Evolutionary conservation across 2,888 invertebrate genomes (phyloP).

Genomic region (Archips crataeganus): DNA sequence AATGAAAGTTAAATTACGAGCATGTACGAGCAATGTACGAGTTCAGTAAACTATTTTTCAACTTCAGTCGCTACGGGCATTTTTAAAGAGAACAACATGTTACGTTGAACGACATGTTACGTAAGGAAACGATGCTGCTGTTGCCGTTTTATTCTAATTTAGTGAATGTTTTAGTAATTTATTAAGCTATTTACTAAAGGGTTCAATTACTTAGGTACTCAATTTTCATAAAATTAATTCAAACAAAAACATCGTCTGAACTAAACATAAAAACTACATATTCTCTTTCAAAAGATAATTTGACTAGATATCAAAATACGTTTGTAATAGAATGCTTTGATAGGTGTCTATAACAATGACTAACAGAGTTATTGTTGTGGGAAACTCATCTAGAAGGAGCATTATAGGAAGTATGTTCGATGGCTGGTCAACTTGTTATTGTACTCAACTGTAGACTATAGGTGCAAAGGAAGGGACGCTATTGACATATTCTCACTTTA

Average conservation of each 20-base stretch:
- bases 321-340: slow-evolving; percentile 24
- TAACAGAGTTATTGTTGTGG: slow-evolving; percentile 38
- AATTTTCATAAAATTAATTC: not conserved
- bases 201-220: not conserved
- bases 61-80: not conserved
- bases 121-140: not conserved
- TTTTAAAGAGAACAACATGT: not conserved
- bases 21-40: not conserved
- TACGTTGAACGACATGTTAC: not conserved
- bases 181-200: too few species aligned
- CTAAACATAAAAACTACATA: not conserved
- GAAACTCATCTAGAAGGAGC: slow-evolving; percentile 28
- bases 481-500: not conserved
- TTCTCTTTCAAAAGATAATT: not conserved
- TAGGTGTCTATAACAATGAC: slow-evolving; percentile 36
- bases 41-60: not conserved
- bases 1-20: not conserved
- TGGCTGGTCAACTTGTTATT: slow-evolving; percentile 13
- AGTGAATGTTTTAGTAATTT: too few species aligned
- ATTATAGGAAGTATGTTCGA: slow-evolving; percentile 28
- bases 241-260: not conserved
- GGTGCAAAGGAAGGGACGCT: slow-evolving; percentile 1
- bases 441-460: not conserved
- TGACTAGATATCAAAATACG: not conserved
- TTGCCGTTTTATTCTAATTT: not conserved